phyloP scores from a whole-genome alignment of 2,113 vertebrate species.

The Hemichromis elongatus region DNA sequence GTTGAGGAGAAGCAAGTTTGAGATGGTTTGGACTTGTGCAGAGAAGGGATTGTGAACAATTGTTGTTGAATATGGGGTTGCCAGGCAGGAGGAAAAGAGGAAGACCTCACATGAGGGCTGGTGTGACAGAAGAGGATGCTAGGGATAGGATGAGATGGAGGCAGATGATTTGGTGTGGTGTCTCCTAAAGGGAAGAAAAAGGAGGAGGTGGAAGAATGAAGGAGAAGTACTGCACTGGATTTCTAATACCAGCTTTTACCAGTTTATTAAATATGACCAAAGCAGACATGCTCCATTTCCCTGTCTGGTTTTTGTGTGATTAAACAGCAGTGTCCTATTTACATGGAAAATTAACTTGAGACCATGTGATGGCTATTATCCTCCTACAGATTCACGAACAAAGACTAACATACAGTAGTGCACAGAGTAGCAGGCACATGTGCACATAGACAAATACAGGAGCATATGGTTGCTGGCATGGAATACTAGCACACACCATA shows the following conservation, averaged over 20 bases:
- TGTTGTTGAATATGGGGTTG: background rate
- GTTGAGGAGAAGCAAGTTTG: background rate
- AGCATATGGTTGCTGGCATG: slow-evolving; percentile 41
- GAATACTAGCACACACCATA: slow-evolving; percentile 34
- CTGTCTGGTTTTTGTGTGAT: slow-evolving; percentile 80
- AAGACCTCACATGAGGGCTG: background rate
- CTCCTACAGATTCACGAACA: slow-evolving; percentile 67
- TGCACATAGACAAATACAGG: slow-evolving; percentile 48
- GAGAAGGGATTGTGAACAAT: background rate
- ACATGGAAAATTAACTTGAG: slow-evolving; percentile 94
- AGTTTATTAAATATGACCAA: slow-evolving; percentile 64
- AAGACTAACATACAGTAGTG: slow-evolving; percentile 48
- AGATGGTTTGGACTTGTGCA: background rate
- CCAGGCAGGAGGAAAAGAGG: background rate
- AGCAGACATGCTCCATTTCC: slow-evolving; percentile 66
- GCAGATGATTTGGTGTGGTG: background rate
- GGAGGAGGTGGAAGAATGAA: background rate
- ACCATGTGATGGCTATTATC: slow-evolving; percentile 84
- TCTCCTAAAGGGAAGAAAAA: background rate
- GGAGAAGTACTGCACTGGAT: slow-evolving; percentile 20
- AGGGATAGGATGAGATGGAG: background rate
- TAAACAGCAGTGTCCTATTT: slow-evolving; percentile 94
- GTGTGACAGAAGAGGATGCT: background rate
- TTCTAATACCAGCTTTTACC: slow-evolving; percentile 18
- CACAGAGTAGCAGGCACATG: slow-evolving; percentile 8